These are phyloP conservation scores for Coregonus sp. DNA, from an alignment of 2,797 vertebrate genomes.

Conservation along the genomic window DNA sequence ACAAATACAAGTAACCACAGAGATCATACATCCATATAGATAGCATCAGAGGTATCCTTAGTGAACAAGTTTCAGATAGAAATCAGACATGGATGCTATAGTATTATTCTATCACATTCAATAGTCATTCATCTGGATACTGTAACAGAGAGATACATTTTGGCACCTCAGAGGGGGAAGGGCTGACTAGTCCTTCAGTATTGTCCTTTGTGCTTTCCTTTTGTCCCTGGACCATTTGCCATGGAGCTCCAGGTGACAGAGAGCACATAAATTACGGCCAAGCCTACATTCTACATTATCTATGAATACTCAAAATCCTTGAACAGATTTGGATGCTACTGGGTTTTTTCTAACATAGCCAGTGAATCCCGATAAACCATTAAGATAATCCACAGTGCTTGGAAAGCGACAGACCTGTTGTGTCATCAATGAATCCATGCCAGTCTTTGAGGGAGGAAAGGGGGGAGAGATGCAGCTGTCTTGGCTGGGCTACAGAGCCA, in stretches of 20 bases:
- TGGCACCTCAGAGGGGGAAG: too few relatives aligned
- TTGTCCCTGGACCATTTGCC: neutral
- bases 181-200: too few relatives aligned
- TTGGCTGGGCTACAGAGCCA: constrained; percentile 18
- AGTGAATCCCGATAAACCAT: constrained; percentile 6
- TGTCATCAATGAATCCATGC: constrained; percentile 20
- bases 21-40: too few relatives aligned
- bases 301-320: neutral
- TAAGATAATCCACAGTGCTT: constrained; percentile 43
- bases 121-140: too few relatives aligned
- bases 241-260: neutral
- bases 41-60: too few relatives aligned
- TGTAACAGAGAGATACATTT: too few relatives aligned
- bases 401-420: constrained; percentile 13
- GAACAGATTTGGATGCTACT: neutral
- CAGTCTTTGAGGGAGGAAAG: constrained; percentile 5
- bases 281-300: neutral
- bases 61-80: too few relatives aligned
- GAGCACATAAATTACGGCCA: constrained; percentile 53
- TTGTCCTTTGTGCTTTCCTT: too few relatives aligned
- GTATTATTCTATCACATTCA: too few relatives aligned
- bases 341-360: neutral
- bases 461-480: constrained; percentile 8
- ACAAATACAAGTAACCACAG: too few relatives aligned
- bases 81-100: too few relatives aligned